Conservation (phyloP, 2,888 invertebrate species). For the Anodontia alba region DNA sequence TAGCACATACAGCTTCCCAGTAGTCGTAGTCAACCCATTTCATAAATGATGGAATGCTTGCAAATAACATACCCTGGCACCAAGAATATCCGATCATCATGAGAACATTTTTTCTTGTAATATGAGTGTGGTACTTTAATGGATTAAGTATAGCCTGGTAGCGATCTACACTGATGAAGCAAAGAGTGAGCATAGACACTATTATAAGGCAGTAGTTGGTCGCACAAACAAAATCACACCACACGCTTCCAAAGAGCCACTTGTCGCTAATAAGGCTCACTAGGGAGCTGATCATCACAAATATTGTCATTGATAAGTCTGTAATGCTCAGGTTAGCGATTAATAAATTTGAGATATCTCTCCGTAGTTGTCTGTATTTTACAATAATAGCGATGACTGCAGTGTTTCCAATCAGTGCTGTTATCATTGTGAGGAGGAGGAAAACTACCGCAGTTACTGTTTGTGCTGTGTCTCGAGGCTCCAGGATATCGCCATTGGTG, state of each 20-base stretch:
- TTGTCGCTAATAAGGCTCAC: conserved; percentile 66
- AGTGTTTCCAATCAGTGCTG: conserved; percentile 73
- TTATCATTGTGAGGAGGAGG: conserved; percentile 67
- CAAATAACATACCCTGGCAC: conserved; percentile 80
- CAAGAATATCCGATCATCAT: conserved; percentile 75
- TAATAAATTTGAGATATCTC: conserved; percentile 77
- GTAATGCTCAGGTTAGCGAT: conserved; percentile 80
- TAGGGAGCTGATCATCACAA: conserved; percentile 78
- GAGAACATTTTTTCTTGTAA: conserved; percentile 64
- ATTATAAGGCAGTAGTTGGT: conserved; percentile 84
- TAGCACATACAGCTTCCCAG: conserved; percentile 83
- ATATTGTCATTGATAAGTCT: conserved; percentile 72
- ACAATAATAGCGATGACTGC: conserved; percentile 75
- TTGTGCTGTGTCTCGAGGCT: conserved; percentile 23
- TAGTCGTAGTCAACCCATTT: conserved; percentile 83
- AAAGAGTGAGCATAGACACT: conserved; percentile 83
- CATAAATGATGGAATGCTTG: conserved; percentile 70
- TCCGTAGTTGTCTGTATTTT: conserved; percentile 59
- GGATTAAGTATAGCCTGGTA: conserved; percentile 80
- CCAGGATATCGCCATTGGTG: not conserved
- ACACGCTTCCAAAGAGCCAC: conserved; percentile 61
- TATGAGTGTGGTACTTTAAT: conserved; percentile 69
- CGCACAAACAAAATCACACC: conserved; percentile 79
- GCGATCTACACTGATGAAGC: conserved; percentile 82
- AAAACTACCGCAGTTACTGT: conserved; percentile 50